These are phyloP conservation scores for Notolabrus celidotus DNA, from an alignment of 2,797 vertebrate genomes.

Conservation along the genomic window DNA sequence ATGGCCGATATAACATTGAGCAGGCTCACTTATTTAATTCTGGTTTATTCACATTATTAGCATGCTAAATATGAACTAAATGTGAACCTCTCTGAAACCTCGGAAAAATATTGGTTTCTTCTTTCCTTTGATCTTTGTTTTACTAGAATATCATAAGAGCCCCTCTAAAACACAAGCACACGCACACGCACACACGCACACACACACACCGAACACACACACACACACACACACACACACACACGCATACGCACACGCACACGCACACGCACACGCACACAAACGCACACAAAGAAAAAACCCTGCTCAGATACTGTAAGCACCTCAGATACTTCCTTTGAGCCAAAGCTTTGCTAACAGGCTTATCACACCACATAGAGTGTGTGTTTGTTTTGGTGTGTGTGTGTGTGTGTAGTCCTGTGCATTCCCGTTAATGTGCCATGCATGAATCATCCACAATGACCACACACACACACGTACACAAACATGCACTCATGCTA, in stretches of 20 bases:
- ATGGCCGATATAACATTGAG: not conserved
- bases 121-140: too few species aligned
- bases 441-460: slow-evolving; percentile 31
- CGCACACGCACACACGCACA: too few species aligned
- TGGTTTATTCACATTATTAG: not conserved
- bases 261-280: not conserved
- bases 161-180: too few species aligned
- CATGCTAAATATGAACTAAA: not conserved
- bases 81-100: too few species aligned
- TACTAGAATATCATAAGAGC: too few species aligned
- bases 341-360: slow-evolving; percentile 71
- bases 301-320: slow-evolving; percentile 36
- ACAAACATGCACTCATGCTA: not conserved
- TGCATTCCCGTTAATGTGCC: slow-evolving; percentile 26
- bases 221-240: too few species aligned
- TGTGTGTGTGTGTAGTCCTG: slow-evolving; percentile 18
- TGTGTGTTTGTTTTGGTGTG: slow-evolving; percentile 26
- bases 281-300: not conserved
- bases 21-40: not conserved
- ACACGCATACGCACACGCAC: too few species aligned
- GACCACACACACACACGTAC: slow-evolving; percentile 35
- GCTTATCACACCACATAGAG: slow-evolving; percentile 64
- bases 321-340: slow-evolving; percentile 61
- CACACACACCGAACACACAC: too few species aligned
- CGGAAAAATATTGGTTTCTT: too few species aligned